Evolutionary conservation across 1,140 invertebrate genomes (phyloP), one percentile per base, ranked within the genome.

Genomic region (Caerostris darwini): DNA sequence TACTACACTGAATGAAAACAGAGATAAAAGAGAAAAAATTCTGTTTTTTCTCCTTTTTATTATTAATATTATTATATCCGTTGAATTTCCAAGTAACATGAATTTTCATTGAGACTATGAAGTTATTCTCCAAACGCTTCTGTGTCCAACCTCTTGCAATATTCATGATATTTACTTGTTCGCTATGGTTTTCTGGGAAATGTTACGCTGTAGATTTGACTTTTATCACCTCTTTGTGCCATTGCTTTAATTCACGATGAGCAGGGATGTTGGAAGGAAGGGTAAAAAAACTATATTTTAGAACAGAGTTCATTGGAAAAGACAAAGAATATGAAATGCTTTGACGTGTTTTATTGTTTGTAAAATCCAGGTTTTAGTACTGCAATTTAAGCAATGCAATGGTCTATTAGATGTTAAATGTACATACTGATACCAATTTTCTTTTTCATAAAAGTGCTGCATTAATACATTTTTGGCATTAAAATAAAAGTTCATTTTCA

Each of bases 111-210:
- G 67, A 58, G 64, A 6, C 53, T 56, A 14, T 71, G 88, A 71
- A 85, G 14, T 34, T 34, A 14, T 81, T 50, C 71, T 81, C 34
- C 34, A 54, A 81, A 81, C 61, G n/a, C 71, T 14, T 59, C 58
- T 3, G 56, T 57, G 54, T 59, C 3, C 69, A 82, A 91, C 14
- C 90, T 82, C n/a, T 82, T 82, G 77, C 90, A 91, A 91, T 91
- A 91, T 91, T 82, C 71, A 81, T 91, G 57, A 91, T 91, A 82
- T 91, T 59, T 82, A 17, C n/a, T 64, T 50, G n/a, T 88, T 57
- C 57, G 50, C 57, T 54, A n/a, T 5, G n/a, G n/a, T 34, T 82
- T 88, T 82, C 71, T n/a, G 7, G 6, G 56, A 82, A 82, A 50
- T 82, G 59, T 91, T 59, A 82, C 54, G 58, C n/a, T 2, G 8